phyloP scores from a whole-genome alignment of 2,888 invertebrate genomes.

The Corbicula japonica region DNA sequence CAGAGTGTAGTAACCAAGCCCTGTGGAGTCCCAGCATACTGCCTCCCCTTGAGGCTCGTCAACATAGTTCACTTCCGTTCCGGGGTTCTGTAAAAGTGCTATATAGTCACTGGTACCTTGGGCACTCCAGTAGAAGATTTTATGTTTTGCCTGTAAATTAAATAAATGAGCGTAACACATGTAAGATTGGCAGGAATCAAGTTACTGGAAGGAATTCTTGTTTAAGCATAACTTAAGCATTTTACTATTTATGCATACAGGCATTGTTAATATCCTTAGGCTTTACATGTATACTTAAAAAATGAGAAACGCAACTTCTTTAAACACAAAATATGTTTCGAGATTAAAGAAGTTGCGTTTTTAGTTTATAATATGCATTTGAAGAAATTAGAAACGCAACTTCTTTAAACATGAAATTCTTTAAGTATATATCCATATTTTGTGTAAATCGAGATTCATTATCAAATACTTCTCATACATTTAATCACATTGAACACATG shows the following conservation, averaged over 20 bases:
- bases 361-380: no score
- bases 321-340: no score
- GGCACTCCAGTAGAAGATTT: conserved; percentile 21
- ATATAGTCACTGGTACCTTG: conserved; percentile 5
- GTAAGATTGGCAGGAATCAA: background rate
- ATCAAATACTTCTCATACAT: no score
- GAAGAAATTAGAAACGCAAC: no score
- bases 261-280: background rate
- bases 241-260: background rate
- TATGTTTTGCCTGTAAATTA: conserved; percentile 12
- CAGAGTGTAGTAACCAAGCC: conserved; percentile 43
- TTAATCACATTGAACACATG: no score
- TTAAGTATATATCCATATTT: no score
- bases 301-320: background rate
- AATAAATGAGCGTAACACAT: background rate
- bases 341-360: no score
- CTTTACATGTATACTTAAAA: background rate
- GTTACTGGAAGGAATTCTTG: no score
- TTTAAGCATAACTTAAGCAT: background rate
- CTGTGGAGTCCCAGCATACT: conserved; percentile 29
- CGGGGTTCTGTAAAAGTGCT: conserved; percentile 13
- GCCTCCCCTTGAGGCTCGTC: conserved; percentile 29
- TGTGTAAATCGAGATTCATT: no score
- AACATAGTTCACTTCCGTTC: conserved; percentile 23
- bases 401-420: no score